These are phyloP conservation scores for Pseudonaja textilis DNA, from an alignment of 2,113 vertebrate genomes.

Conservation along the genomic window DNA sequence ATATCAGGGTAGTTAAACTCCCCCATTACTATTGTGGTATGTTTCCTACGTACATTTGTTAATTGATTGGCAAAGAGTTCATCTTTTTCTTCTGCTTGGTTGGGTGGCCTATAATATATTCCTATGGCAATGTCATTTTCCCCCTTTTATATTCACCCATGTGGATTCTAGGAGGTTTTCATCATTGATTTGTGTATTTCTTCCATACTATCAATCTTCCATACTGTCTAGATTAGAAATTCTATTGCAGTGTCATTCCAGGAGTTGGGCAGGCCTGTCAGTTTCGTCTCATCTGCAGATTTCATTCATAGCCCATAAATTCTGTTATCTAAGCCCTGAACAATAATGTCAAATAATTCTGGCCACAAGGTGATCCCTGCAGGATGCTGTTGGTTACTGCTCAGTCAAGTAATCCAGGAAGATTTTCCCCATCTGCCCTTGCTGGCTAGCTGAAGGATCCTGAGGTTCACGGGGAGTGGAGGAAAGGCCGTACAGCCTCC, in stretches of 20 bases:
- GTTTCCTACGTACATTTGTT: too few species aligned
- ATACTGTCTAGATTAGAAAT: background rate
- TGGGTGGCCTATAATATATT: too few species aligned
- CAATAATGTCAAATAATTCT: background rate
- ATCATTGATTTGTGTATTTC: too few species aligned
- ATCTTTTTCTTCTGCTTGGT: too few species aligned
- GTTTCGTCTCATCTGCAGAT: background rate
- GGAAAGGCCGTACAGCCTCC: background rate
- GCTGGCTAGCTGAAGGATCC: background rate
- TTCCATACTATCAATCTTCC: background rate
- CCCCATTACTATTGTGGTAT: too few species aligned
- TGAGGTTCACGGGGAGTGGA: background rate
- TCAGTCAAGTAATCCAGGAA: background rate
- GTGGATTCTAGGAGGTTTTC: too few species aligned
- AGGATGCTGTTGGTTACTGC: background rate
- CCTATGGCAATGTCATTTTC: too few species aligned
- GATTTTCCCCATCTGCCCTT: too few species aligned
- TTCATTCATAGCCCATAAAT: background rate
- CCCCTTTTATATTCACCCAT: too few species aligned
- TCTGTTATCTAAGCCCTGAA: background rate
- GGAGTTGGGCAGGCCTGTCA: background rate
- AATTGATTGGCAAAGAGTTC: too few species aligned
- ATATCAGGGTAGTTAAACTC: too few species aligned
- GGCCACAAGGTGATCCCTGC: background rate
- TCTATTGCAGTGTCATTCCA: background rate